These are phyloP conservation scores for Apamea epomidion DNA, from an alignment of 2,888 invertebrate genomes.

Conservation along the genomic window DNA sequence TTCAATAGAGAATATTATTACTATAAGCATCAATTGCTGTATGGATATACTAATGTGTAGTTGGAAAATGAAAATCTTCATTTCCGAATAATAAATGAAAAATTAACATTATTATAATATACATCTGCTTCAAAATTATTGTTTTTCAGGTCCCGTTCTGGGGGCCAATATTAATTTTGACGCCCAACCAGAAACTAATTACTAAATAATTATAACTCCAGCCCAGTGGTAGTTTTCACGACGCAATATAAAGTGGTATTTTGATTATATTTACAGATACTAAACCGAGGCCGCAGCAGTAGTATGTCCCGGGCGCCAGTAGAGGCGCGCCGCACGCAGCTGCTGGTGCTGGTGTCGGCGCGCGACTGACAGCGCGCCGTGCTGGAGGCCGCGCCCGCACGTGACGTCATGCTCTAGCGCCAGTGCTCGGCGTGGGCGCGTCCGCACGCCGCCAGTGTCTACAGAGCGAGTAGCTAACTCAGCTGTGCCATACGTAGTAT, in stretches of 20 bases:
- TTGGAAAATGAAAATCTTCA: neutral
- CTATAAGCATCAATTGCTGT: neutral
- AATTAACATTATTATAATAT: no score
- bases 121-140: neutral
- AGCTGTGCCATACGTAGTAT: conserved; percentile 6
- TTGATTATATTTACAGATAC: conserved; percentile 73
- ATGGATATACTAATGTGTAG: neutral
- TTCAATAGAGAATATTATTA: no score
- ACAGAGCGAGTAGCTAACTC: conserved; percentile 40
- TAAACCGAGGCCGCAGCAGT: conserved; percentile 84
- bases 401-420: conserved; percentile 87
- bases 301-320: conserved; percentile 76
- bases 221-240: no score
- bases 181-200: neutral
- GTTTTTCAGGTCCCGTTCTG: neutral
- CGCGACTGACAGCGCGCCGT: conserved; percentile 83
- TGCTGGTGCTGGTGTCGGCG: conserved; percentile 80
- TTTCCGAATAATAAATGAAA: neutral
- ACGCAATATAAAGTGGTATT: neutral
- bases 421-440: conserved; percentile 65
- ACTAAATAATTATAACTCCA: neutral
- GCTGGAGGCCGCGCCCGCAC: conserved; percentile 73
- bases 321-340: conserved; percentile 82
- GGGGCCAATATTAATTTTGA: neutral
- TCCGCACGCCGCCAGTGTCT: conserved; percentile 48